Percentiles rank a stretch among this genome's conserved stretches.
phyloP scores from a whole-genome alignment of 2,888 invertebrate species.

The Thymelicus acteon region DNA sequence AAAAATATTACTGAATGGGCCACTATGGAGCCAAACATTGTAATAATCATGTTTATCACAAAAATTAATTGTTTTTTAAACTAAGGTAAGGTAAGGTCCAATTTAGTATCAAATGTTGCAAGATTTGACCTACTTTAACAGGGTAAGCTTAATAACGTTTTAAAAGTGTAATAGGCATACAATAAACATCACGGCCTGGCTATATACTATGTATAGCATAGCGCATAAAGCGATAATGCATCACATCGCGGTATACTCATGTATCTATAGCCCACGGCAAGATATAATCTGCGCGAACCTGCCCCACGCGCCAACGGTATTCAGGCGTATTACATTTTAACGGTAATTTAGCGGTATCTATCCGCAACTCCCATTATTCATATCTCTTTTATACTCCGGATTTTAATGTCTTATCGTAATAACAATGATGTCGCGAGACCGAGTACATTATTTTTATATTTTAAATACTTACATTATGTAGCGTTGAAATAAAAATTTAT shows the following conservation, averaged over 20 bases:
- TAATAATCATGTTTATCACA: too few relatives aligned
- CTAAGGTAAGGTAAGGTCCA: too few relatives aligned
- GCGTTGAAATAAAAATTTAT: neutral
- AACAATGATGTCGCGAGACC: slow-evolving; percentile 6
- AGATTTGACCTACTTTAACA: too few relatives aligned
- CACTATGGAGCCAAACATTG: too few relatives aligned
- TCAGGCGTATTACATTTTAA: slow-evolving; percentile 20
- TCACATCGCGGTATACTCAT: neutral
- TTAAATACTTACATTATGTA: neutral
- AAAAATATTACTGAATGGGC: too few relatives aligned
- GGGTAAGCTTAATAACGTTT: too few relatives aligned
- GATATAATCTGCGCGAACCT: slow-evolving; percentile 21
- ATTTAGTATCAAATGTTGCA: too few relatives aligned
- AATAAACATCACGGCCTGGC: neutral
- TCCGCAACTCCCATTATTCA: slow-evolving; percentile 19
- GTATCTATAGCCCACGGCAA: neutral
- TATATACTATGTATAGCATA: neutral
- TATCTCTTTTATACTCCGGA: slow-evolving; percentile 10
- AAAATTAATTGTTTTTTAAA: too few relatives aligned
- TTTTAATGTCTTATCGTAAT: slow-evolving; percentile 19
- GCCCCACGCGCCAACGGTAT: slow-evolving; percentile 6
- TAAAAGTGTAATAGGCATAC: too few relatives aligned
- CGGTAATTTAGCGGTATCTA: slow-evolving; percentile 19
- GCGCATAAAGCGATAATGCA: neutral
- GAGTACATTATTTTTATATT: slow-evolving; percentile 1